Percentiles rank a stretch among this genome's conserved stretches.
Evolutionary conservation across 1,140 invertebrate species (phyloP).

Genomic region (Pygmarrhopalites habei): DNA sequence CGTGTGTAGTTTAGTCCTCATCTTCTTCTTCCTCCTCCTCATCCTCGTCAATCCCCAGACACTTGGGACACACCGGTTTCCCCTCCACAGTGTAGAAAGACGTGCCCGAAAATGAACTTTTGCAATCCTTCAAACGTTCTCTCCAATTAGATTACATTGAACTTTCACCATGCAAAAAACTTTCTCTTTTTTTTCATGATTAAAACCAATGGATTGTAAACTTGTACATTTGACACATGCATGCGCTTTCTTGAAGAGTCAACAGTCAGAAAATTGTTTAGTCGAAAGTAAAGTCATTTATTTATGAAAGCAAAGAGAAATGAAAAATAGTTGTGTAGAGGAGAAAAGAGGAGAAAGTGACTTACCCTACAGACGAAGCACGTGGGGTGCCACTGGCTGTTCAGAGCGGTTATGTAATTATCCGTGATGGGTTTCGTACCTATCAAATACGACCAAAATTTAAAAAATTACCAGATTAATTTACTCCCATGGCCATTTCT

Average conservation of each 20-base stretch:
- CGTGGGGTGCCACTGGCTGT: conserved; percentile 97
- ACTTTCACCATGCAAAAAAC: too few relatives aligned
- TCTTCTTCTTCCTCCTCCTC: conserved; percentile 65
- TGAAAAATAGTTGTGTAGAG: too few relatives aligned
- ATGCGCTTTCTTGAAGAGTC: too few relatives aligned
- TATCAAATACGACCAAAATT: too few relatives aligned
- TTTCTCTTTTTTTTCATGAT: too few relatives aligned
- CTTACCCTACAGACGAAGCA: conserved; percentile 99
- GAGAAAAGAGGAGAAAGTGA: conserved; percentile 41
- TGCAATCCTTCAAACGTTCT: conserved; percentile 67
- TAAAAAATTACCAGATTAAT: too few relatives aligned
- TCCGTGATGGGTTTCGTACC: conserved; percentile 93
- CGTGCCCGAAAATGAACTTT: conserved; percentile 79
- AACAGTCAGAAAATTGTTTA: too few relatives aligned
- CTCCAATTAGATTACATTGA: neutral
- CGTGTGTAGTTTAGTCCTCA: conserved; percentile 41
- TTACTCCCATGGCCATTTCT: too few relatives aligned
- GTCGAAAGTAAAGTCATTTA: too few relatives aligned
- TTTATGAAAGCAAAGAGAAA: neutral
- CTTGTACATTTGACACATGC: too few relatives aligned
- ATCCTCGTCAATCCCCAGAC: conserved; percentile 61
- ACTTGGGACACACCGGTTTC: conserved; percentile 81
- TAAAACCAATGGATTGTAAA: too few relatives aligned
- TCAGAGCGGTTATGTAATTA: conserved; percentile 97
- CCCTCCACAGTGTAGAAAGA: conserved; percentile 93